phyloP scores from a whole-genome alignment of 2,888 invertebrate genomes.

The Andrena chrysosceles region DNA sequence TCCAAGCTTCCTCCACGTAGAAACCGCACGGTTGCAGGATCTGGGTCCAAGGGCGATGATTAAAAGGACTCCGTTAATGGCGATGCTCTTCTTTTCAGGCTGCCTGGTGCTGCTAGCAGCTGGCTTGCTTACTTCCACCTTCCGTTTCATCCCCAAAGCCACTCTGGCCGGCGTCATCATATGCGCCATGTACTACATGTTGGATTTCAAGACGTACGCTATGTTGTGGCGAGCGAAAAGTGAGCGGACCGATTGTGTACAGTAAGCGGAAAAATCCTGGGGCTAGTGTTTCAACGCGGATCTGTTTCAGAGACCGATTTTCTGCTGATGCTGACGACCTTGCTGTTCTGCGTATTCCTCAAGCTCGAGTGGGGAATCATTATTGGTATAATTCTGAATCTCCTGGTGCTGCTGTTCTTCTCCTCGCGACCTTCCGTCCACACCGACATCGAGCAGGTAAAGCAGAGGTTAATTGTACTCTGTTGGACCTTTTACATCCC shows the following conservation, averaged over 20 bases:
- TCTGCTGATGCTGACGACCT: conserved; percentile 86
- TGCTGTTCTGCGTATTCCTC: conserved; percentile 87
- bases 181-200: conserved; percentile 87
- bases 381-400: conserved; percentile 86
- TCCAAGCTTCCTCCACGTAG: too few relatives aligned
- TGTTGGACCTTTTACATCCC: background rate
- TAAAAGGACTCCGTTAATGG: conserved; percentile 2
- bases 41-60: background rate
- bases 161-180: conserved; percentile 88
- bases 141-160: conserved; percentile 86
- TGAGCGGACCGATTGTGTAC: conserved; percentile 72
- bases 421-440: conserved; percentile 85
- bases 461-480: background rate
- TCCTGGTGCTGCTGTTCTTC: conserved; percentile 86
- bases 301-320: conserved; percentile 86
- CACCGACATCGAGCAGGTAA: conserved; percentile 70
- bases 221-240: conserved; percentile 86
- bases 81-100: conserved; percentile 77
- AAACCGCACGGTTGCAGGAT: too few relatives aligned
- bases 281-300: background rate
- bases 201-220: conserved; percentile 85
- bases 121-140: conserved; percentile 86
- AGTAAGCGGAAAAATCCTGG: background rate
- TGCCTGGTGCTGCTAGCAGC: conserved; percentile 86
- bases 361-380: conserved; percentile 89